Evolutionary conservation across 2,113 vertebrate genomes (phyloP), one percentile per base, ranked within the genome.

Genomic region (Proterorhinus semilunaris): DNA sequence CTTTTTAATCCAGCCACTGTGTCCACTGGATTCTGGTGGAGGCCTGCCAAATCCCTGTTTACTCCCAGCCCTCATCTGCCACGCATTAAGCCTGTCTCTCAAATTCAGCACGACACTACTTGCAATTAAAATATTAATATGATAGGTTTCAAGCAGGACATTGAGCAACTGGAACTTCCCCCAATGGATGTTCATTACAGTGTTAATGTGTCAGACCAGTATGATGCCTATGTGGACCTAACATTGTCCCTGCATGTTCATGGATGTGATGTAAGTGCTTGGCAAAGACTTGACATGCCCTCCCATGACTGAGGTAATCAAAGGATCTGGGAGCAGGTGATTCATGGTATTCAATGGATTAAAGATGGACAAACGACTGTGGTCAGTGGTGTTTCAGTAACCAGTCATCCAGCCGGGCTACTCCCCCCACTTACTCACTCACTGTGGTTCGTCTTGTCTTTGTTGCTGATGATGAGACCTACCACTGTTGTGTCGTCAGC

Each of bases 51-150:
- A 80, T 83, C 79, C 82, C 76, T 83, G 75, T 88, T 89, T 88
- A 85, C 85, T 82, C 76, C 68, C 62, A 81, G 78, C 85, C 69
- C 74, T 87, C 83, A 85, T 88, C 86, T 89, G 83, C 82, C 81
- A 76, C 71, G 65, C 79, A 75, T 81, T 88, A 88, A 85, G 75
- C 82, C 79, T 7, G 81, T 81, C 85, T 87, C 74, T 80, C 72
- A 82, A 76, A 81, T 84, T 72, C 74, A 71, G 79, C 68, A 65
- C 48, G 62, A 76, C 89, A 79, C 65, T 15, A 76, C 67, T 66
- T 78, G 83, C 83, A 86, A 84, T 90, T 86, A 80, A 87, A 83
- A 90, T 90, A 90, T 83, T 84, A 88, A 89, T 83, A 86, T 72
- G 71, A 87, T 88, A 90, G 86, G 81, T 86, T 84, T 86, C 72